These are phyloP conservation scores for Microtus montanus DNA, from an alignment of 2,113 vertebrate genomes.

Conservation along the genomic window DNA sequence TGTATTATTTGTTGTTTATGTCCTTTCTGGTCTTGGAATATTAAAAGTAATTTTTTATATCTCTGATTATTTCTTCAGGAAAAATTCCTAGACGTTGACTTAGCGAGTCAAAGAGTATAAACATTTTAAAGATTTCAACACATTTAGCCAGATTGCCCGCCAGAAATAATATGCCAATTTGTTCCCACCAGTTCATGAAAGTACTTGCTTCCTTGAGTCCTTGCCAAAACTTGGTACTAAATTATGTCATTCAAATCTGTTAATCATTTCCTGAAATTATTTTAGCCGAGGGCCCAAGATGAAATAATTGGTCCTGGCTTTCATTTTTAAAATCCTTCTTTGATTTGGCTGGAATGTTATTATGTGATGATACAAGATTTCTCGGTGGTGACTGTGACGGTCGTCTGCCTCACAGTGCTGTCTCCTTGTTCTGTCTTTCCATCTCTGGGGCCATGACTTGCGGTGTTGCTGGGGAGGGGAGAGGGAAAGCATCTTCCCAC, in stretches of 20 bases:
- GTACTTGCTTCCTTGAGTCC: not conserved
- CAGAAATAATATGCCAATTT: not conserved
- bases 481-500: not conserved
- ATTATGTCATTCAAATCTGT: constrained; percentile 42
- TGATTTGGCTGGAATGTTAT: constrained; percentile 34
- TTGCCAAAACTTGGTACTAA: constrained; percentile 13
- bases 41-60: not conserved
- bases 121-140: constrained; percentile 57
- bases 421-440: not conserved
- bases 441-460: not conserved
- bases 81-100: constrained; percentile 72
- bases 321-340: constrained; percentile 40
- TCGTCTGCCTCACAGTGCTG: not conserved
- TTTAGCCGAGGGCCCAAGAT: not conserved
- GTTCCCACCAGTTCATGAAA: constrained; percentile 14
- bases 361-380: not conserved
- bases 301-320: constrained; percentile 5
- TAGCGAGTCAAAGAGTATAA: constrained; percentile 51
- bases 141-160: not conserved
- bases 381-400: not conserved
- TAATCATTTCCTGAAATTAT: constrained; percentile 47
- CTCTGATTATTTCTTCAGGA: constrained; percentile 64
- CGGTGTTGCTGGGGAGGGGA: not conserved
- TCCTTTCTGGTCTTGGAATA: constrained; percentile 32
- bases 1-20: not conserved